These are phyloP conservation scores for Ianthella basta DNA, from an alignment of 37 sponge, comb jelly and placozoan genomes.

Conservation along the genomic window DNA sequence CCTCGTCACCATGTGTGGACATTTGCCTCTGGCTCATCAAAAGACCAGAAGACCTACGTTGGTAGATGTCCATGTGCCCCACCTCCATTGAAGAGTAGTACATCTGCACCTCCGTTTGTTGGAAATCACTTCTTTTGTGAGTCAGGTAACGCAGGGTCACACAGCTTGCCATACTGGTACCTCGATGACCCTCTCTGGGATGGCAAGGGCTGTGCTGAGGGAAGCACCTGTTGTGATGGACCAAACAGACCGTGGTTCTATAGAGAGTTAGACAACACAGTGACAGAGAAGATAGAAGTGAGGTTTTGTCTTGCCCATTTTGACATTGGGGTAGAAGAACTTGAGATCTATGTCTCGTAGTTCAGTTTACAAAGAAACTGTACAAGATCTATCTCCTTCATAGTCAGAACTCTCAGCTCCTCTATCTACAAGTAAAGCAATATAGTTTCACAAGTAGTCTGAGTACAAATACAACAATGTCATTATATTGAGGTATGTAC, in stretches of 20 bases:
- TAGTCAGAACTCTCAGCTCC: too few relatives aligned
- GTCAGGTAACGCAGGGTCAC: constrained; percentile 32
- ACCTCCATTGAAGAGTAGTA: constrained; percentile 26
- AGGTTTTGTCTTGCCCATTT: background rate
- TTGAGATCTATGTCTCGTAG: constrained; percentile 20
- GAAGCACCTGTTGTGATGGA: constrained; percentile 16
- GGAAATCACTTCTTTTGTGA: constrained; percentile 25
- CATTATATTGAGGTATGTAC: too few relatives aligned
- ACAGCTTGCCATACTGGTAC: too few relatives aligned
- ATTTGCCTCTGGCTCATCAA: background rate
- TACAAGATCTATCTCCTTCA: too few relatives aligned
- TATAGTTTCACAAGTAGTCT: too few relatives aligned
- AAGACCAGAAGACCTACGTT: background rate
- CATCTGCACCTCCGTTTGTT: constrained; percentile 33
- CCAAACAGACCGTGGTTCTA: constrained; percentile 21
- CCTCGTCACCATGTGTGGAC: constrained; percentile 16
- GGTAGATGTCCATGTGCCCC: constrained; percentile 1
- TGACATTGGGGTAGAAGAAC: background rate
- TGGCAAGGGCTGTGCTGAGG: constrained; percentile 2
- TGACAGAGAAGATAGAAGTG: background rate
- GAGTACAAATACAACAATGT: too few relatives aligned
- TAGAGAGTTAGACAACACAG: background rate
- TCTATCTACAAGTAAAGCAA: too few relatives aligned
- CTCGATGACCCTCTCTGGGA: constrained; percentile 24
- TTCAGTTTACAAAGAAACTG: too few relatives aligned